A percentile compares a stretch with the other conserved stretches of the same genome.
phyloP scores from a whole-genome alignment of 2,888 invertebrate genomes.

The Graphium colonna region DNA sequence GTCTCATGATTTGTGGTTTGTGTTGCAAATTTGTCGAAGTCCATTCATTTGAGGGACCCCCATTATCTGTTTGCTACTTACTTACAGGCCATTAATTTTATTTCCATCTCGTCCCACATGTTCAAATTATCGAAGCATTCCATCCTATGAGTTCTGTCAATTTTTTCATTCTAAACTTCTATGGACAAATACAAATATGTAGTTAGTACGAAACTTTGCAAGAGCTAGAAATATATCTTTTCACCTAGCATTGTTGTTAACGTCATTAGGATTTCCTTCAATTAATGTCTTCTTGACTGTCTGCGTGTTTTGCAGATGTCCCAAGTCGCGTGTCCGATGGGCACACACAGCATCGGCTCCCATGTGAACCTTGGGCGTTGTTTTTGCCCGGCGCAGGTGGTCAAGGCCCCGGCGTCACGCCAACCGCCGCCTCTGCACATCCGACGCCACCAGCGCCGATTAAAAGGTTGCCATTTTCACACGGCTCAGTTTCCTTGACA shows the following conservation, averaged over 20 bases:
- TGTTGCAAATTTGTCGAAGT: neutral
- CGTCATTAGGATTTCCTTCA: too few relatives aligned
- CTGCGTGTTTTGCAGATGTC: too few relatives aligned
- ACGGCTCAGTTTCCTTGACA: constrained; percentile 23
- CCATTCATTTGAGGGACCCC: neutral
- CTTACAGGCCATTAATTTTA: neutral
- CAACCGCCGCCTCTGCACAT: constrained; percentile 21
- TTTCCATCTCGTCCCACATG: neutral
- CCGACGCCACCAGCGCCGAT: constrained; percentile 20
- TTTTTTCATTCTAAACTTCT: too few relatives aligned
- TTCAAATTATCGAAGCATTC: neutral
- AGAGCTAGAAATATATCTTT: too few relatives aligned
- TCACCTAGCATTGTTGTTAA: too few relatives aligned
- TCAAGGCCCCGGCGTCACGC: constrained; percentile 34
- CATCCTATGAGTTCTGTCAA: neutral
- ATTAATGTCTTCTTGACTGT: too few relatives aligned
- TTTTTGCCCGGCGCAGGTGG: constrained; percentile 28
- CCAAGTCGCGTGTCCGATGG: too few relatives aligned
- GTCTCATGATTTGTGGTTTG: neutral
- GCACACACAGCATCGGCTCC: neutral
- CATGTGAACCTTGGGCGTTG: constrained; percentile 10
- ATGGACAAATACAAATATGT: too few relatives aligned
- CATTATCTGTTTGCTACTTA: neutral
- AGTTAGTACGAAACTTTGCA: too few relatives aligned
- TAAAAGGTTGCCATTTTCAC: constrained; percentile 23